Evolutionary conservation across 2,888 invertebrate species (phyloP), one percentile per base, ranked within the genome.

Genomic region (Noctua fimbriata): DNA sequence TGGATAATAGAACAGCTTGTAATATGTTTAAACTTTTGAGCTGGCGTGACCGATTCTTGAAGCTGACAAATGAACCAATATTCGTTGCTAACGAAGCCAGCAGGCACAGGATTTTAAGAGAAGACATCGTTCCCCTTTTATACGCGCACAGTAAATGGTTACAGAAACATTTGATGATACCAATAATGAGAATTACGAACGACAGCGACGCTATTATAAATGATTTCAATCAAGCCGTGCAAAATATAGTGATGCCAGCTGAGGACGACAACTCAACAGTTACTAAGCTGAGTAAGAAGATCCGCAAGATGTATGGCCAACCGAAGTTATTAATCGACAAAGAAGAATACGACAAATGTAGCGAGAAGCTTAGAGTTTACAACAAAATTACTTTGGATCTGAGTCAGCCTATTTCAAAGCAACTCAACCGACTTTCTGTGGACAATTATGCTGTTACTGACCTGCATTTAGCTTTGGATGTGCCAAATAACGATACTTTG

Each of bases 141-240:
- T 96, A 97, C 85, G 95, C 98, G 21, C 98, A 98, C 91, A 98
- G 97, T 89, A 98, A 98, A 93, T 98, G 98, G 98, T 92, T 98
- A 60, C 94, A 97, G 32, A 98, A 98, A 91, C 97, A 97, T 93
- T 94, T 98, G 44, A 90, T 98, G 3, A 91, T 92, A 52, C 92
- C 91, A 73, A 80, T 96, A 44, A 93, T 93, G 60, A 92, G 91
- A 65, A 73, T 92, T 93, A n/a, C 88, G 92, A 9, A 78, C 82
- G 14, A 90, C 91, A 52, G 83, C 69, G 79, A 89, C 28, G 81
- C 82, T 70, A 58, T 93, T 10, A 70, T 87, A 9, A 84, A 84
- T 7, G 85, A 90, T 16, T 94, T 94, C 69, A 87, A 90, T 76
- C 77, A 75, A 9, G 86, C 89, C 24, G 75, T 92, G 4, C 81